phyloP scores from a whole-genome alignment of 1,140 invertebrate genomes.

The Helicoverpa zea region DNA sequence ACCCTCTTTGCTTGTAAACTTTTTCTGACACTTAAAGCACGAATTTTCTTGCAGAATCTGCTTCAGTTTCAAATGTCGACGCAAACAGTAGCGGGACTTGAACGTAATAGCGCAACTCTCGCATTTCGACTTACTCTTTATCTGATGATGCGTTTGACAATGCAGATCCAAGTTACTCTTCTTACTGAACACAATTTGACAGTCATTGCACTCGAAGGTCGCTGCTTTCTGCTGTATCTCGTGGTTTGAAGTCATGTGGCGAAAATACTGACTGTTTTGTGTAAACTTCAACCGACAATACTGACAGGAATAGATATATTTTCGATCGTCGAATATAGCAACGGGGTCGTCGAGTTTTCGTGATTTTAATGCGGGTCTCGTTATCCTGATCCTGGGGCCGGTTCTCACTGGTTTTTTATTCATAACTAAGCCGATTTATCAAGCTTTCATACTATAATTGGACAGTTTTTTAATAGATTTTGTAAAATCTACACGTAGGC shows the following conservation, averaged over 20 bases:
- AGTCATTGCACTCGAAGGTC: conserved; percentile 79
- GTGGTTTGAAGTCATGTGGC: conserved; percentile 81
- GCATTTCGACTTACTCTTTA: conserved; percentile 77
- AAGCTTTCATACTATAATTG: conserved; percentile 34
- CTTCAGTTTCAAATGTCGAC: conserved; percentile 78
- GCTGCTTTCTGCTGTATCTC: conserved; percentile 72
- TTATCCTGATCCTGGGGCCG: conserved; percentile 79
- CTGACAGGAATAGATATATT: conserved; percentile 79
- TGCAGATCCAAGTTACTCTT: conserved; percentile 77
- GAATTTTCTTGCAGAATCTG: conserved; percentile 75
- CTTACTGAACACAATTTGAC: conserved; percentile 77
- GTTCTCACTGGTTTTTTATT: conserved; percentile 79
- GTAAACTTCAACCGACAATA: conserved; percentile 80
- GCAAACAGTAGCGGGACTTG: conserved; percentile 79
- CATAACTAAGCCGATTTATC: conserved; percentile 66
- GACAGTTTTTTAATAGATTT: conserved; percentile 22
- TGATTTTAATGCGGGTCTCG: conserved; percentile 60
- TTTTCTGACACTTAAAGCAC: conserved; percentile 80
- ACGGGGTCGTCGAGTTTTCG: conserved; percentile 64
- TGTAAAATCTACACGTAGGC: conserved; percentile 61
- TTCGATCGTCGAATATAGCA: conserved; percentile 63
- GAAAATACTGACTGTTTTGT: conserved; percentile 80
- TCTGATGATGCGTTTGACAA: conserved; percentile 76
- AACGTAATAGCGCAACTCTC: conserved; percentile 79
- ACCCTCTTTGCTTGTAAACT: conserved; percentile 73